These are phyloP conservation scores for Drosophila meridionalis DNA, from an alignment of 2,888 invertebrate species.

Conservation along the genomic window DNA sequence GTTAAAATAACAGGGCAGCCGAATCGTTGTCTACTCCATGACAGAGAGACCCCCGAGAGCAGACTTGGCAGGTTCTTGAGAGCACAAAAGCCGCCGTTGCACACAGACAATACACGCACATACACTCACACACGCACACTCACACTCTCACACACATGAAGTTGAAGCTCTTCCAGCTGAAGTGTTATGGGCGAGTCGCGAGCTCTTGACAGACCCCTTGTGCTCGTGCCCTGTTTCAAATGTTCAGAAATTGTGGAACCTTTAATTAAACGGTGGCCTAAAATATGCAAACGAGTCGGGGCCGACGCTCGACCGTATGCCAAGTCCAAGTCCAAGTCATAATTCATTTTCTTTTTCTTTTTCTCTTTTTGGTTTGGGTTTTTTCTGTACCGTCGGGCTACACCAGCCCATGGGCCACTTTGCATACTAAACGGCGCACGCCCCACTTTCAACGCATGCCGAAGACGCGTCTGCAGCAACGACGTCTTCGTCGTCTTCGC, in stretches of 20 bases:
- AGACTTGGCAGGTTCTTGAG: conserved; percentile 58
- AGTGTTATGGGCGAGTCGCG: conserved; percentile 69
- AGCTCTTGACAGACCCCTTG: conserved; percentile 77
- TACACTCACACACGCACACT: conserved; percentile 4
- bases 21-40: conserved; percentile 50
- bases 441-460: conserved; percentile 83
- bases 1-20: conserved; percentile 75
- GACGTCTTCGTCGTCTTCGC: conserved; percentile 10
- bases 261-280: conserved; percentile 85
- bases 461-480: conserved; percentile 34
- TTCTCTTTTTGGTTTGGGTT: background rate
- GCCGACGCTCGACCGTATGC: conserved; percentile 52
- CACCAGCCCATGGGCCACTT: conserved; percentile 75
- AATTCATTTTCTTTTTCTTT: conserved; percentile 81
- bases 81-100: conserved; percentile 60
- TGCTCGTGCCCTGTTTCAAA: conserved; percentile 81
- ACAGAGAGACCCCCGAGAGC: conserved; percentile 18
- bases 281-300: conserved; percentile 84
- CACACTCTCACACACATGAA: background rate
- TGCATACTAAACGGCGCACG: conserved; percentile 83
- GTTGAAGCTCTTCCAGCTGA: conserved; percentile 44
- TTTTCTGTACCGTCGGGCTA: conserved; percentile 43
- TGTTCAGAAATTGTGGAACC: conserved; percentile 76
- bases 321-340: conserved; percentile 75
- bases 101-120: conserved; percentile 12